phyloP scores from a whole-genome alignment of 2,113 vertebrate genomes.

The Oenanthe melanoleuca region DNA sequence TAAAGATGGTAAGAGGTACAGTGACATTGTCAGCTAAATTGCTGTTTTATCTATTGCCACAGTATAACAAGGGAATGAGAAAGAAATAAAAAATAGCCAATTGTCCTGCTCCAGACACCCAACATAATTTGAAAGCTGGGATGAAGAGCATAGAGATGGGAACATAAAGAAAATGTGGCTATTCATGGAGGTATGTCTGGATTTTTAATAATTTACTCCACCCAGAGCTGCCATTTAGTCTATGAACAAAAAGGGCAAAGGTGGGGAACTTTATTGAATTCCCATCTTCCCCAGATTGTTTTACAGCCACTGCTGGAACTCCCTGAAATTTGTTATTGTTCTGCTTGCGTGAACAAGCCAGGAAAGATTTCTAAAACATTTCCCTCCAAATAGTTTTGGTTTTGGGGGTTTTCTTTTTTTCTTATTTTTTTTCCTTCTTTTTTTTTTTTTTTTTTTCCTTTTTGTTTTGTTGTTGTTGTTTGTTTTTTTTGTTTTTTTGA shows the following conservation, averaged over 20 bases:
- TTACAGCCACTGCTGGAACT: not conserved
- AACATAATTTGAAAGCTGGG: not conserved
- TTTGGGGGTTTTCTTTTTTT: no score
- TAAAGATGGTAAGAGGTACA: not conserved
- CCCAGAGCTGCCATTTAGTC: not conserved
- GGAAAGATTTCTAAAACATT: not conserved
- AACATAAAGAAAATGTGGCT: not conserved
- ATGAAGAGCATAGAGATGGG: not conserved
- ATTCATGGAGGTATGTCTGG: not conserved
- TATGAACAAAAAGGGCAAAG: not conserved
- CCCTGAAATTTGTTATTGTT: not conserved
- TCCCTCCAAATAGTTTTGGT: fast-evolving
- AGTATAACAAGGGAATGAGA: not conserved
- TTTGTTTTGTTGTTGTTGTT: no score
- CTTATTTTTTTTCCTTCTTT: no score
- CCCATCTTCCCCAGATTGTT: not conserved
- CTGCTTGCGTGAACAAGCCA: not conserved
- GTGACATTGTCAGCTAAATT: not conserved
- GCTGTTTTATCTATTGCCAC: not conserved
- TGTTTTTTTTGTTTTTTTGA: no score
- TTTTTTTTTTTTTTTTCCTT: no score
- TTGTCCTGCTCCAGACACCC: not conserved
- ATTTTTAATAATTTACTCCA: not conserved
- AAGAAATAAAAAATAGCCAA: not conserved
- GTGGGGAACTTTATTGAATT: not conserved